Percentiles rank a stretch among this genome's conserved stretches.
These are phyloP conservation scores for Latrodectus hesperus DNA, from an alignment of 2,888 invertebrate species.

Conservation along the genomic window DNA sequence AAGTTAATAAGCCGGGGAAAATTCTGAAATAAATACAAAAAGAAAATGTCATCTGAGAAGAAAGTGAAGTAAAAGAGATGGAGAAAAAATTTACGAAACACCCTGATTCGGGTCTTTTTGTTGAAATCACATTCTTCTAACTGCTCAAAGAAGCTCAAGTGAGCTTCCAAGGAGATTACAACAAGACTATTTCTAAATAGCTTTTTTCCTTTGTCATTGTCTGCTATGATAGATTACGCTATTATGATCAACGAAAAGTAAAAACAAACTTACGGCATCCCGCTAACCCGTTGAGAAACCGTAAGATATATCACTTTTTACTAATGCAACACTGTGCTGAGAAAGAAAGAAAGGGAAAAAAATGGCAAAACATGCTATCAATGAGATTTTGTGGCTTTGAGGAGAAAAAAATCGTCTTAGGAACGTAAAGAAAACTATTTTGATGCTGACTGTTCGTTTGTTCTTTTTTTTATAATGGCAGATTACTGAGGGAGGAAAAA, in stretches of 20 bases:
- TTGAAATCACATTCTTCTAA: constrained; percentile 57
- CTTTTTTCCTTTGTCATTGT: constrained; percentile 64
- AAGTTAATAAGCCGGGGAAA: constrained; percentile 30
- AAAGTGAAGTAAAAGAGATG: constrained; percentile 38
- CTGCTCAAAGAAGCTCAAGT: constrained; percentile 57
- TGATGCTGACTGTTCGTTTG: constrained; percentile 13
- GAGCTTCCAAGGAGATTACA: constrained; percentile 60
- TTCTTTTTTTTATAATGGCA: constrained; percentile 12
- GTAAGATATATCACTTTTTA: constrained; percentile 62
- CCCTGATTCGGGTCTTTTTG: constrained; percentile 35
- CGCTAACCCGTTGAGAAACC: constrained; percentile 44
- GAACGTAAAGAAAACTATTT: constrained; percentile 4
- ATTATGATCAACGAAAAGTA: constrained; percentile 53
- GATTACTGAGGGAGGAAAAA: neutral
- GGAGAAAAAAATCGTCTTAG: constrained; percentile 11
- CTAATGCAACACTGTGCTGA: constrained; percentile 29
- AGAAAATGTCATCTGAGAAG: neutral
- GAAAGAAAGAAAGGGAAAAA: neutral
- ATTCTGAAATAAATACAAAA: neutral
- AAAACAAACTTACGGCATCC: constrained; percentile 56
- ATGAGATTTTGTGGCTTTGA: constrained; percentile 44
- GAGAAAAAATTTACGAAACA: constrained; percentile 25
- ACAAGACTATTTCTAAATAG: constrained; percentile 60
- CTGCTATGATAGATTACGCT: constrained; percentile 64
- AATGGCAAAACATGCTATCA: constrained; percentile 41